Evolutionary conservation across 2,113 vertebrate species (phyloP).

Genomic region (Tinamus guttatus): DNA sequence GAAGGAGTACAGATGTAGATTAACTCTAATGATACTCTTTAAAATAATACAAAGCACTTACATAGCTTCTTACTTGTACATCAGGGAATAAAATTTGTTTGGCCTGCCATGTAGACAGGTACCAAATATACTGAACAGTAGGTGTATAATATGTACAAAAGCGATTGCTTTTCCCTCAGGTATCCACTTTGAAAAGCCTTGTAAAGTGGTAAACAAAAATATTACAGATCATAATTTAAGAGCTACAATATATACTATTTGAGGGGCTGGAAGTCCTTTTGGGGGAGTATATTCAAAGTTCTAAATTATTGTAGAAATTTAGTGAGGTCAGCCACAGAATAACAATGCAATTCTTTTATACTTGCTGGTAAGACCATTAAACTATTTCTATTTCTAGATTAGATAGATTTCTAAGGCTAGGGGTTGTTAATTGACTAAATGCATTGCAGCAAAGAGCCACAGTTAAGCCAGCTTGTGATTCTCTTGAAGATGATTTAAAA

Average conservation of each 20-base stretch:
- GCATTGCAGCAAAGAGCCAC: not conserved
- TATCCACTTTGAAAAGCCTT: conserved; percentile 13
- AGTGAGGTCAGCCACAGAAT: not conserved
- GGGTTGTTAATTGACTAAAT: not conserved
- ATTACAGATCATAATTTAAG: not conserved
- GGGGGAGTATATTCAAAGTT: not conserved
- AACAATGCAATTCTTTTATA: not conserved
- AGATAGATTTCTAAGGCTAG: not conserved
- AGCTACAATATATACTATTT: not conserved
- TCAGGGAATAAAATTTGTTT: conserved; percentile 36
- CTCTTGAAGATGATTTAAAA: not conserved
- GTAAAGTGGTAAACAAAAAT: conserved; percentile 13
- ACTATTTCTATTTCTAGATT: no score
- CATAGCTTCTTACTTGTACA: not conserved
- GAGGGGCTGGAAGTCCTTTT: not conserved
- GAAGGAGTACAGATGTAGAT: not conserved
- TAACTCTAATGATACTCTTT: conserved; percentile 56
- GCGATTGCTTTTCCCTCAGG: not conserved
- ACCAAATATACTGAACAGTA: conserved; percentile 37
- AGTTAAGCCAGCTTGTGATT: not conserved
- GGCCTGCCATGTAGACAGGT: conserved; percentile 14
- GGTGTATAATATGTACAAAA: conserved; percentile 4
- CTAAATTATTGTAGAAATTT: not conserved
- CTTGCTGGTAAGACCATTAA: not conserved
- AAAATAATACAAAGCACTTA: conserved; percentile 58